Evolutionary conservation across 2,888 invertebrate genomes (phyloP).

Genomic region (Pteria penguin): DNA sequence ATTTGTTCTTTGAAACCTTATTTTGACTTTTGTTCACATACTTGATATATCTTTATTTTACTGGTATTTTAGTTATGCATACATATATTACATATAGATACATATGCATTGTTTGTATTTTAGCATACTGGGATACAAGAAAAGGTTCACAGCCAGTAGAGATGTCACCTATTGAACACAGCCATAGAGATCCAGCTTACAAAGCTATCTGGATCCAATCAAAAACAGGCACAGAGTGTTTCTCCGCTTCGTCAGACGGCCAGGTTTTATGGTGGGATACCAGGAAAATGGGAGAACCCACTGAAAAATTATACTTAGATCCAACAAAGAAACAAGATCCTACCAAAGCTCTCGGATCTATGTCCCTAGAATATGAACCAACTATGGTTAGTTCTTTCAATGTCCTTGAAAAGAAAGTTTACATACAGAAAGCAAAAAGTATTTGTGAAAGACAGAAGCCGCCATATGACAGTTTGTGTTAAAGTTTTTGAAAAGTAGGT

Average conservation of each 20-base stretch:
- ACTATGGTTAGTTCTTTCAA: constrained; percentile 84
- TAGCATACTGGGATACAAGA: constrained; percentile 82
- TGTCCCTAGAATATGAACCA: constrained; percentile 89
- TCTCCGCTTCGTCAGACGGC: constrained; percentile 95
- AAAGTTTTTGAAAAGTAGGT: too few species aligned
- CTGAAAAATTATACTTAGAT: constrained; percentile 87
- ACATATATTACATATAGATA: too few species aligned
- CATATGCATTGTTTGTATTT: constrained; percentile 17
- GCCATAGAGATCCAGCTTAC: constrained; percentile 93
- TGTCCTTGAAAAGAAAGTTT: too few species aligned
- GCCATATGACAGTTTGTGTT: too few species aligned
- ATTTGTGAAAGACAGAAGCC: too few species aligned
- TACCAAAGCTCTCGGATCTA: constrained; percentile 86
- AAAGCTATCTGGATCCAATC: constrained; percentile 95
- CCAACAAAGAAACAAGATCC: constrained; percentile 84
- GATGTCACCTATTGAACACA: constrained; percentile 88
- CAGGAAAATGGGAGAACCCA: constrained; percentile 87
- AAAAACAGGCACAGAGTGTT: constrained; percentile 96
- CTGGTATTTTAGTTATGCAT: too few species aligned
- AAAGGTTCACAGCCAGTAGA: constrained; percentile 91
- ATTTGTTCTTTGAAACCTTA: too few species aligned
- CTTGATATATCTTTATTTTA: not conserved
- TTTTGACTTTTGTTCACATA: not conserved
- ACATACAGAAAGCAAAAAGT: too few species aligned
- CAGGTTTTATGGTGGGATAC: constrained; percentile 91